Conservation (phyloP, 2,888 invertebrate genomes). For the Ectemnius continuus region DNA sequence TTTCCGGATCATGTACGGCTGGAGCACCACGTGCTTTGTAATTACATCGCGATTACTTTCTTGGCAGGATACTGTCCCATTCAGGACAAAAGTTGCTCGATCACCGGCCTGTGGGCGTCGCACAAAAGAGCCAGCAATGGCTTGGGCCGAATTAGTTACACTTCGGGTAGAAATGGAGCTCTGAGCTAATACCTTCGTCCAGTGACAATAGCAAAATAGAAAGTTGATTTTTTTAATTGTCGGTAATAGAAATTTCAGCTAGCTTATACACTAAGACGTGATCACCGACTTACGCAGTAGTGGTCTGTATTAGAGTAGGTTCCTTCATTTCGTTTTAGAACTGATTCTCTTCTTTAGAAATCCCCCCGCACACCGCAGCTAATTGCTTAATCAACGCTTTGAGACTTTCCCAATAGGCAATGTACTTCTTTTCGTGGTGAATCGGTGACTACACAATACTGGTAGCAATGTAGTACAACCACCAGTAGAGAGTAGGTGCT, state of each 20-base stretch:
- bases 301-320: neutral
- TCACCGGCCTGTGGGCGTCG: neutral
- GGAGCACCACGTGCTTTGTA: conserved; percentile 22
- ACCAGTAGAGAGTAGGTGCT: conserved; percentile 25
- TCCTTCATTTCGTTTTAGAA: neutral
- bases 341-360: neutral
- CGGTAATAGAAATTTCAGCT: neutral
- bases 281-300: neutral
- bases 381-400: conserved; percentile 45
- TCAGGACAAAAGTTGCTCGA: neutral
- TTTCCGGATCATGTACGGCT: conserved; percentile 22
- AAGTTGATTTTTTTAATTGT: neutral
- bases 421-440: conserved; percentile 8
- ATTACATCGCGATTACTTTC: conserved; percentile 37
- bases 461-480: conserved; percentile 10
- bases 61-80: neutral
- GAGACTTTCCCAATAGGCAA: conserved; percentile 7
- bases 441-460: conserved; percentile 17
- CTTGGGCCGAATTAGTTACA: neutral
- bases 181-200: neutral
- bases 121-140: neutral
- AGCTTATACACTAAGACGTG: neutral
- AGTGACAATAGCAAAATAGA: neutral
- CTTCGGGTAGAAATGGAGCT: neutral
- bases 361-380: conserved; percentile 37